Evolutionary conservation across 2,797 vertebrate species (phyloP).

Genomic region (Pseudomugil gertrudae): DNA sequence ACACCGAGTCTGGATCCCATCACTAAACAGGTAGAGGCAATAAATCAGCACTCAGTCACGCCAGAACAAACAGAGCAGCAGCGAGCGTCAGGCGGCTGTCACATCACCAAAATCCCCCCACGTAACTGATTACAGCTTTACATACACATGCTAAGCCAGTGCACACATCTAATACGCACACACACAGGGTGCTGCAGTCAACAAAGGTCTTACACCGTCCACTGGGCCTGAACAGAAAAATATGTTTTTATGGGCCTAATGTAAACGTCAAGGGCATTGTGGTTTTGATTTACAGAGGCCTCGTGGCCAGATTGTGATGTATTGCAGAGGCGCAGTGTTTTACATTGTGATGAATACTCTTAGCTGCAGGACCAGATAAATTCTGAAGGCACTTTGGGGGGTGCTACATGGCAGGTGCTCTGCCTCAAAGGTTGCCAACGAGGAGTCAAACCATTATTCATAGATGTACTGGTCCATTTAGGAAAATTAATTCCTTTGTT

Average conservation of each 20-base stretch:
- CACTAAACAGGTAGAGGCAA: slow-evolving; percentile 57
- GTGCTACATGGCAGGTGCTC: slow-evolving; percentile 36
- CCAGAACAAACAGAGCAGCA: slow-evolving; percentile 41
- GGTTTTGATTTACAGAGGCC: slow-evolving; percentile 71
- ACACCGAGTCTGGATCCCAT: slow-evolving; percentile 52
- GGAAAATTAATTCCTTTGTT: slow-evolving; percentile 22
- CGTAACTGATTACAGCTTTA: slow-evolving; percentile 24
- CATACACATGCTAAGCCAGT: background rate
- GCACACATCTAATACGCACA: slow-evolving; percentile 6
- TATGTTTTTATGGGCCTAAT: slow-evolving; percentile 65
- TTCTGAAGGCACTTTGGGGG: slow-evolving; percentile 57
- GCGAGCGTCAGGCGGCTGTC: slow-evolving; percentile 41
- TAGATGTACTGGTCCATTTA: slow-evolving; percentile 39
- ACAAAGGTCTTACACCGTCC: slow-evolving; percentile 26
- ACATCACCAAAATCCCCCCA: slow-evolving; percentile 29
- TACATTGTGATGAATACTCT: slow-evolving; percentile 74
- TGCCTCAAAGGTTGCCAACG: slow-evolving; percentile 53
- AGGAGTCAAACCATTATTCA: slow-evolving; percentile 55
- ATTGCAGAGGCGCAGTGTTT: slow-evolving; percentile 57
- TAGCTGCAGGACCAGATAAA: slow-evolving; percentile 65
- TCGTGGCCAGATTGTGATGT: slow-evolving; percentile 66
- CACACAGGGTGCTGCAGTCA: slow-evolving; percentile 36
- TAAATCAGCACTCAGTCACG: slow-evolving; percentile 60
- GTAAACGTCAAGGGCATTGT: slow-evolving; percentile 71
- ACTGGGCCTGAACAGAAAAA: slow-evolving; percentile 44